phyloP scores from a whole-genome alignment of 2,797 vertebrate genomes.

The Amphiprion clarkii region DNA sequence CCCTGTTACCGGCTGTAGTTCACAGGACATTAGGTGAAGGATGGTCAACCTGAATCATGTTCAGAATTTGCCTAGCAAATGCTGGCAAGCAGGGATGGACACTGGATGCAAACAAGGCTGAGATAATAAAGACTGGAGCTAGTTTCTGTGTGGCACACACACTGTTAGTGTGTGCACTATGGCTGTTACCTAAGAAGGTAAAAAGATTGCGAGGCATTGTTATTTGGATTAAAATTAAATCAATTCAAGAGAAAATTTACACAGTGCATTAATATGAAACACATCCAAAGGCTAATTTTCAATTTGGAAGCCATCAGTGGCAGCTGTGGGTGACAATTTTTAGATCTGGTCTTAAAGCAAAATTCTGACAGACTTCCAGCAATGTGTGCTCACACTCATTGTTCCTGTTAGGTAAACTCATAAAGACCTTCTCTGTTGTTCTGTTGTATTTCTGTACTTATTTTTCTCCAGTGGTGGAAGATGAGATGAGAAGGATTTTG shows the following conservation, averaged over 20 bases:
- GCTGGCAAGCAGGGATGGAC: conserved; percentile 55
- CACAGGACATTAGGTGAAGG: conserved; percentile 40
- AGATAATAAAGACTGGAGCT: conserved; percentile 38
- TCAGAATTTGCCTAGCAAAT: conserved; percentile 87
- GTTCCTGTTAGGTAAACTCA: conserved; percentile 1
- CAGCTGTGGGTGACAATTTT: background rate
- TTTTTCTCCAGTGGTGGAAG: conserved; percentile 3
- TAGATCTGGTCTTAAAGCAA: conserved; percentile 5
- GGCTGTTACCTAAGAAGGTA: conserved; percentile 20
- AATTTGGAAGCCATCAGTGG: background rate
- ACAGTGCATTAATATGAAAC: background rate
- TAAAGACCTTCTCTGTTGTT: conserved; percentile 2
- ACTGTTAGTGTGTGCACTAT: background rate
- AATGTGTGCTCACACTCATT: background rate
- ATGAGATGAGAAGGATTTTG: conserved; percentile 11
- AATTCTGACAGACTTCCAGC: background rate
- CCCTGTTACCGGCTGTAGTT: background rate
- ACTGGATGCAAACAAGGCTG: conserved; percentile 79
- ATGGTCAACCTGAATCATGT: conserved; percentile 44
- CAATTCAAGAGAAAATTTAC: background rate
- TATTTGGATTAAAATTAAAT: background rate
- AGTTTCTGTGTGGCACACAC: conserved; percentile 40
- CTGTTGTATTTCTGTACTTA: background rate
- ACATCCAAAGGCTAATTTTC: background rate
- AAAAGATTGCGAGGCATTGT: background rate